These are phyloP conservation scores for Lutjanus argentimaculatus DNA, from an alignment of 2,797 vertebrate species.

Conservation along the genomic window DNA sequence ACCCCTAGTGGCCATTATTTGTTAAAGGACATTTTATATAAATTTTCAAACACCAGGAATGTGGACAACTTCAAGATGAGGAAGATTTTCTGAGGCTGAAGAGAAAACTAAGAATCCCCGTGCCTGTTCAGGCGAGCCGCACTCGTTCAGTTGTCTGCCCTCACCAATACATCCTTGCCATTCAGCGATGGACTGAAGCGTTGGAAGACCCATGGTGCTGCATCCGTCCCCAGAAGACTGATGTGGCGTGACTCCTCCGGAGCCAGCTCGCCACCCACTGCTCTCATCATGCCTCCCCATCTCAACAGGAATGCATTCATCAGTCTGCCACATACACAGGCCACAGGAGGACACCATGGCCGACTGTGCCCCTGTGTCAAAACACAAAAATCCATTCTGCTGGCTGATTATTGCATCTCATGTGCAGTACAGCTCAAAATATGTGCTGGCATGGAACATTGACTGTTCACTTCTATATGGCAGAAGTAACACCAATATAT, in stretches of 20 bases:
- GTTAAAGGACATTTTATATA: no score
- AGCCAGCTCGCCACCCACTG: conserved; percentile 29
- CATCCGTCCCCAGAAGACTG: conserved; percentile 31
- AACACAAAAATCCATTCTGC: not conserved
- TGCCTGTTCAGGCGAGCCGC: conserved; percentile 2
- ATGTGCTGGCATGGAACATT: not conserved
- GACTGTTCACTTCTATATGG: not conserved
- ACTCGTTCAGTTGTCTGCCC: conserved; percentile 26
- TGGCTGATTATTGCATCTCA: not conserved
- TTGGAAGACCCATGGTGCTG: conserved; percentile 25
- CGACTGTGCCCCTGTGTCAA: not conserved
- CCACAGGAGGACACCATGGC: conserved; percentile 17
- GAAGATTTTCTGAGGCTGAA: not conserved
- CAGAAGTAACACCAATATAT: no score
- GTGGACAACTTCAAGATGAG: not conserved
- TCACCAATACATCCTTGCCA: conserved; percentile 17
- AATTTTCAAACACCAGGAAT: not conserved
- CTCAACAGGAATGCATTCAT: conserved; percentile 25
- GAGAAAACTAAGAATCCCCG: not conserved
- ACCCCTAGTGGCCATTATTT: no score
- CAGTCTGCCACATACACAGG: conserved; percentile 2
- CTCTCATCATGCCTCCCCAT: conserved; percentile 33
- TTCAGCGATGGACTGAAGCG: conserved; percentile 14
- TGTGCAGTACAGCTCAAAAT: not conserved
- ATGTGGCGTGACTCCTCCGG: conserved; percentile 19